phyloP scores from a whole-genome alignment of 64 coral and sea anemone species.

The Anthopleura sola region DNA sequence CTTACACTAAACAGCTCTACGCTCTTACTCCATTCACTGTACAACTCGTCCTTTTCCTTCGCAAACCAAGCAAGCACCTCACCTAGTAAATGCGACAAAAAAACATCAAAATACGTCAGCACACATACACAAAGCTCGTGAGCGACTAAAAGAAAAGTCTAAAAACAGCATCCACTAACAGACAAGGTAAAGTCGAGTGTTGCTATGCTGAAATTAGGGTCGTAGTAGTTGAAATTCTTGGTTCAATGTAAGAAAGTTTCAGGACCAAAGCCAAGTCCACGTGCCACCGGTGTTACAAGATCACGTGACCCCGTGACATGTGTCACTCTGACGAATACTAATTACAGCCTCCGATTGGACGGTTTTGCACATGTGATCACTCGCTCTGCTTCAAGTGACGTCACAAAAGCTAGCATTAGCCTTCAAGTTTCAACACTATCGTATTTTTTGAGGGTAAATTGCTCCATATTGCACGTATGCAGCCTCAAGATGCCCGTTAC shows the following conservation, averaged over 20 bases:
- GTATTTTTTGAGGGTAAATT: neutral
- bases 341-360: slow-evolving; percentile 15
- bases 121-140: neutral
- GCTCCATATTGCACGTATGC: neutral
- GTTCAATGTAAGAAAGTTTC: slow-evolving; percentile 35
- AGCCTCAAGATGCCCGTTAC: neutral
- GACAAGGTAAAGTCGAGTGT: neutral
- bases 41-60: slow-evolving; percentile 50
- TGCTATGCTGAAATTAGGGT: slow-evolving; percentile 26
- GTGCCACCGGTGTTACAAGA: slow-evolving; percentile 68
- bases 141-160: neutral
- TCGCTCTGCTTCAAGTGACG: slow-evolving; percentile 8
- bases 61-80: slow-evolving; percentile 29
- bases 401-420: neutral
- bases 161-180: slow-evolving; percentile 25
- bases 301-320: slow-evolving; percentile 64
- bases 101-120: slow-evolving; percentile 15
- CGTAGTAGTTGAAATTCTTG: slow-evolving; percentile 47
- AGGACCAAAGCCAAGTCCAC: slow-evolving; percentile 73
- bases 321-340: slow-evolving; percentile 42
- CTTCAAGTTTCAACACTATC: neutral
- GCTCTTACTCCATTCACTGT: slow-evolving; percentile 66
- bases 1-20: slow-evolving; percentile 40
- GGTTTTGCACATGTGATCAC: slow-evolving; percentile 6
- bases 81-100: slow-evolving; percentile 30